phyloP scores from a whole-genome alignment of 2,113 vertebrate species.

The Vulpes lagopus region DNA sequence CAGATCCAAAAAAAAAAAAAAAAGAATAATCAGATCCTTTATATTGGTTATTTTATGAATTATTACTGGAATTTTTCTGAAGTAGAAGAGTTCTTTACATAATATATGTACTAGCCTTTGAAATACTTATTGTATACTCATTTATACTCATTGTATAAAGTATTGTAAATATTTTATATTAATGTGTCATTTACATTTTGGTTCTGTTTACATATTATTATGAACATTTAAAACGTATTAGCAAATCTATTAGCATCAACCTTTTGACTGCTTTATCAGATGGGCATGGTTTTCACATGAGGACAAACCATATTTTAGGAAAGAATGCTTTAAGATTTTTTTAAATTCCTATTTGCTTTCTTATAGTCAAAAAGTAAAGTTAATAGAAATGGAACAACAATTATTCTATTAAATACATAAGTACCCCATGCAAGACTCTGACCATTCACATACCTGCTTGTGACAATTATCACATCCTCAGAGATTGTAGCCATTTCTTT shows the following conservation, averaged over 20 bases:
- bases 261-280: not conserved
- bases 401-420: not conserved
- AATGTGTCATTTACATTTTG: not conserved
- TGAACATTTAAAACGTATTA: not conserved
- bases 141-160: no score
- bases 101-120: not conserved
- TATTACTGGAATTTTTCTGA: not conserved
- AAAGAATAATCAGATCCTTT: not conserved
- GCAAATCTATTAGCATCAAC: not conserved
- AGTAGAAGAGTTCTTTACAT: slow-evolving; percentile 14
- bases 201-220: not conserved
- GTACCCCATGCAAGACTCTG: not conserved
- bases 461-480: slow-evolving; percentile 99
- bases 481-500: slow-evolving; percentile 99
- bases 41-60: slow-evolving; percentile 15
- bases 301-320: slow-evolving; percentile 40
- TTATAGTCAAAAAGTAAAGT: slow-evolving; percentile 42
- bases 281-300: slow-evolving; percentile 4
- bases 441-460: slow-evolving; percentile 93
- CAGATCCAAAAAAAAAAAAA: not conserved
- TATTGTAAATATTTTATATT: slow-evolving; percentile 31
- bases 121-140: not conserved
- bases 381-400: slow-evolving; percentile 31
- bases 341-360: not conserved
- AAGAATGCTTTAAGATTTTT: slow-evolving; percentile 34